Evolutionary conservation across 1,140 invertebrate species (phyloP).

Genomic region (Drosophila dunni): DNA sequence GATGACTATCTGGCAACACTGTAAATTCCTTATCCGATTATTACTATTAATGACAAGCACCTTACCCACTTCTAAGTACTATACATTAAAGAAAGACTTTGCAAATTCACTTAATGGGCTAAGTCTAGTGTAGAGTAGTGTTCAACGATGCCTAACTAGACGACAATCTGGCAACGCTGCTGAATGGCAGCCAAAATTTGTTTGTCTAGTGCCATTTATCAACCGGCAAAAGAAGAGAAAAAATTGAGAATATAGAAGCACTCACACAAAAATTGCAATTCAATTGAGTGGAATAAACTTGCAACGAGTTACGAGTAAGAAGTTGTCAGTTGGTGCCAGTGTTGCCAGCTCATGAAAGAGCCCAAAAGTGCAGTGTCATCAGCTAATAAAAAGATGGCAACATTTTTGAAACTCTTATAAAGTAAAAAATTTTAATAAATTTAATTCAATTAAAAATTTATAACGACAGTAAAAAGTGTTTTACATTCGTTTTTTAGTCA

Average conservation of each 20-base stretch:
- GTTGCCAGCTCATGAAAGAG: constrained; percentile 18
- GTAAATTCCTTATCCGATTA: background rate
- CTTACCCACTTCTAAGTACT: too few relatives aligned
- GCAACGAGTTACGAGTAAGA: constrained; percentile 31
- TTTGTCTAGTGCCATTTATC: constrained; percentile 41
- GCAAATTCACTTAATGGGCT: too few relatives aligned
- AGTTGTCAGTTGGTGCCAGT: constrained; percentile 9
- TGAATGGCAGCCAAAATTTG: constrained; percentile 32
- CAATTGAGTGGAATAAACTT: constrained; percentile 83
- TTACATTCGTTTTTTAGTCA: too few relatives aligned
- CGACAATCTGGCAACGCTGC: constrained; percentile 32
- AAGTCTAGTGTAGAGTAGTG: too few relatives aligned
- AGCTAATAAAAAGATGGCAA: too few relatives aligned
- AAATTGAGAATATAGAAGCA: background rate
- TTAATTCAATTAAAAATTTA: too few relatives aligned
- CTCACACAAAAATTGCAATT: constrained; percentile 63
- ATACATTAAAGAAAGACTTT: too few relatives aligned
- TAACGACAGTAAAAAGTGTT: too few relatives aligned
- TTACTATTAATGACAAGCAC: too few relatives aligned
- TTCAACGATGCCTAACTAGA: background rate
- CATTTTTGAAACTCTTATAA: too few relatives aligned
- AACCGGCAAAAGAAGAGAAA: constrained; percentile 12
- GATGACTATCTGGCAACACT: background rate
- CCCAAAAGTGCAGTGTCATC: too few relatives aligned
- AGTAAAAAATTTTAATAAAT: too few relatives aligned